These are phyloP conservation scores for Lamellibrachia satsuma DNA, from an alignment of 2,888 invertebrate species.

Conservation along the genomic window DNA sequence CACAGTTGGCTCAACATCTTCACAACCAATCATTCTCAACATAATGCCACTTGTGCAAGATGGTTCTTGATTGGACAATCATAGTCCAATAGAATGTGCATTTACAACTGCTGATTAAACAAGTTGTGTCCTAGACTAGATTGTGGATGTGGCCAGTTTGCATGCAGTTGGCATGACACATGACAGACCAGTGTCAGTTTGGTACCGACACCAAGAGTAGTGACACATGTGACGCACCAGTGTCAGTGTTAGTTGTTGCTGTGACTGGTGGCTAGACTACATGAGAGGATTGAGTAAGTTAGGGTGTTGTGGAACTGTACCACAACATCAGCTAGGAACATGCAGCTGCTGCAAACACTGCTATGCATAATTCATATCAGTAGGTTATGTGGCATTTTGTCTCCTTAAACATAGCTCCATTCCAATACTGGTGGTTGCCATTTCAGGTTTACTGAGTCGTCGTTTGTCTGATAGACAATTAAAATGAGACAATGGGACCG, in stretches of 20 bases:
- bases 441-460: too few species aligned
- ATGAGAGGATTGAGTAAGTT: neutral
- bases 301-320: neutral
- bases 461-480: too few species aligned
- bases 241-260: neutral
- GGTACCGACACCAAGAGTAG: neutral
- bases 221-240: neutral
- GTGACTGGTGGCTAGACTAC: neutral
- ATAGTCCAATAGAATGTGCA: neutral
- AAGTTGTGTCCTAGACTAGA: neutral
- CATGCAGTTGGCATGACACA: neutral
- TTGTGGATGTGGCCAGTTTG: neutral
- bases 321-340: neutral
- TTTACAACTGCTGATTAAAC: neutral
- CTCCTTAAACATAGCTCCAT: neutral
- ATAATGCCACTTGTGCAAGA: conserved; percentile 13
- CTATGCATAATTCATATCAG: neutral
- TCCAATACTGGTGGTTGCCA: neutral
- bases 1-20: neutral
- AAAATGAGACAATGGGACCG: too few species aligned
- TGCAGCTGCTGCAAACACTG: neutral
- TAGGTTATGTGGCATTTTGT: neutral
- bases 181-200: too few species aligned
- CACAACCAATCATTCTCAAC: neutral
- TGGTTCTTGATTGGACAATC: neutral